Conservation (phyloP, 2,797 vertebrate species). For the Sphenopsis melanotis region DNA sequence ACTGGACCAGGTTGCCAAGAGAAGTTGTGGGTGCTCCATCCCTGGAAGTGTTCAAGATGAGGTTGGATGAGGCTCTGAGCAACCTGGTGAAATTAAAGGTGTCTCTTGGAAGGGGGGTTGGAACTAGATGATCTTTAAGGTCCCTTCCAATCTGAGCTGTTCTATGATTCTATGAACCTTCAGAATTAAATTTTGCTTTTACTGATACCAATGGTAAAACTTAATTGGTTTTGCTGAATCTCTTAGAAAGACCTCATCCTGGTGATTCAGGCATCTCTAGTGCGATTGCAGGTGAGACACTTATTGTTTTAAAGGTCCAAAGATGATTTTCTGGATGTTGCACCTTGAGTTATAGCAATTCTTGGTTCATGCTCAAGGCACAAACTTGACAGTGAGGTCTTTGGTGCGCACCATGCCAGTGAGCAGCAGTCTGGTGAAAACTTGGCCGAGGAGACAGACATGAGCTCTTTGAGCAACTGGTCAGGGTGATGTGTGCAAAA, state of each 20-base stretch:
- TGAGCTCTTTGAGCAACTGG: not conserved
- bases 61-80: not conserved
- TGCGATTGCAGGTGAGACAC: not conserved
- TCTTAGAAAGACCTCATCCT: not conserved
- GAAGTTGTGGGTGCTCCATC: not conserved
- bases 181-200: not conserved
- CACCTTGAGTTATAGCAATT: not conserved
- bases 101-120: not conserved
- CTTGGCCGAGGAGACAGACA: rapidly evolving
- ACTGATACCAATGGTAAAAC: not conserved
- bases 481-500: not conserved
- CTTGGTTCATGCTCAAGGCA: not conserved
- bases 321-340: not conserved
- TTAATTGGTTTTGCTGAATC: not conserved
- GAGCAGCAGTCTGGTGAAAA: not conserved
- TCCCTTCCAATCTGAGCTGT: not conserved
- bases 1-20: not conserved
- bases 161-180: not conserved
- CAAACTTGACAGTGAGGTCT: not conserved
- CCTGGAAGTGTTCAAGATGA: not conserved
- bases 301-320: not conserved
- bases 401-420: not conserved
- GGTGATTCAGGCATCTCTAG: not conserved
- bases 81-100: not conserved
- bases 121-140: not conserved